Conservation (phyloP, 2,797 vertebrate genomes). For the Bryconaethiops microstoma region DNA sequence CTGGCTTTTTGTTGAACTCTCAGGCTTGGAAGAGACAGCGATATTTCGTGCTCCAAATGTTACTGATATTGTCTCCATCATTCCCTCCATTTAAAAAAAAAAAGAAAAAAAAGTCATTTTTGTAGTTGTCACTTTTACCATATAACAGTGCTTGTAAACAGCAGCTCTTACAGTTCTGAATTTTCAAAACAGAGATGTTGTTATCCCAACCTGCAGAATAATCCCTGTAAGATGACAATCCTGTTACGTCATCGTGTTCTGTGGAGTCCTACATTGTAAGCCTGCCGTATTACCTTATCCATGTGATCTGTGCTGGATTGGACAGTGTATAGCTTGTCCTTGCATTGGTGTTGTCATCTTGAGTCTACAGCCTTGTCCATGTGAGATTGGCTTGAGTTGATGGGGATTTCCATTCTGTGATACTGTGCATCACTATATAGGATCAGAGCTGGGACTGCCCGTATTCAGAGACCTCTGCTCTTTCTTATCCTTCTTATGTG, state of each 20-base stretch:
- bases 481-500: background rate
- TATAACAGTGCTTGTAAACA: background rate
- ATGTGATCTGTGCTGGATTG: slow-evolving; percentile 23
- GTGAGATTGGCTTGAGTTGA: slow-evolving; percentile 13
- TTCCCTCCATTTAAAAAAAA: background rate
- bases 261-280: slow-evolving; percentile 36
- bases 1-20: slow-evolving; percentile 22
- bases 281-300: slow-evolving; percentile 18
- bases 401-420: background rate
- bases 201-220: slow-evolving; percentile 7
- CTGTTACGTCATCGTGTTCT: slow-evolving; percentile 41
- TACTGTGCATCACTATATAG: background rate
- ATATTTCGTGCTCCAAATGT: background rate
- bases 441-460: slow-evolving; percentile 2
- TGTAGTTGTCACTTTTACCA: background rate
- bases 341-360: background rate
- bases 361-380: slow-evolving; percentile 15
- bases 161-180: background rate
- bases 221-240: slow-evolving; percentile 39
- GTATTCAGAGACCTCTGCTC: background rate
- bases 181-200: slow-evolving; percentile 3
- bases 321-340: background rate
- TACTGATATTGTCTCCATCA: background rate
- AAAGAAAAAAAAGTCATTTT: background rate
- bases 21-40: slow-evolving; percentile 25